phyloP scores from a whole-genome alignment of 2,113 vertebrate species.

The Oreochromis niloticus region DNA sequence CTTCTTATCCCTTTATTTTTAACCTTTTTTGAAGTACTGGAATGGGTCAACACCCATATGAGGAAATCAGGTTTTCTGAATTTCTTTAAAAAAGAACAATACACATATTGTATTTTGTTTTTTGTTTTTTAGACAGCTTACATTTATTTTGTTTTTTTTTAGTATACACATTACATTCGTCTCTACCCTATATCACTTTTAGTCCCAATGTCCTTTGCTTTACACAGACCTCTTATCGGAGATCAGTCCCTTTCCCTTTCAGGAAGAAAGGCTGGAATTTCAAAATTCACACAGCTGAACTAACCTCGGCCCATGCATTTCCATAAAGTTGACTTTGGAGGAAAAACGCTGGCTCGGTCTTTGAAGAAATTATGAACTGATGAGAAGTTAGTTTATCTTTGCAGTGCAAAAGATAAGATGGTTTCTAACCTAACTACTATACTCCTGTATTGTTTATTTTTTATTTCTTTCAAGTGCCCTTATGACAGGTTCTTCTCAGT shows the following conservation, averaged over 20 bases:
- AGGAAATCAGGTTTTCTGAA: background rate
- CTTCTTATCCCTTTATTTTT: background rate
- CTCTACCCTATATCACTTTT: slow-evolving; percentile 7
- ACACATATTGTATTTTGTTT: background rate
- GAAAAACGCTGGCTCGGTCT: slow-evolving; percentile 81
- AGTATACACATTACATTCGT: background rate
- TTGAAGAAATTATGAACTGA: slow-evolving; percentile 74
- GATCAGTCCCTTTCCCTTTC: slow-evolving; percentile 53
- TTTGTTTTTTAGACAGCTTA: background rate
- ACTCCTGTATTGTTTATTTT: slow-evolving; percentile 32
- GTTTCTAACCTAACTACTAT: slow-evolving; percentile 66
- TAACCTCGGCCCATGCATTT: slow-evolving; percentile 8
- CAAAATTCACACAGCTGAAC: slow-evolving; percentile 1
- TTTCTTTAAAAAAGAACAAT: background rate
- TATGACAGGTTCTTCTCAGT: slow-evolving; percentile 14
- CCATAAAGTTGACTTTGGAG: slow-evolving; percentile 46
- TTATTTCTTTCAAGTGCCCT: slow-evolving; percentile 4
- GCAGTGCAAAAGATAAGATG: slow-evolving; percentile 78
- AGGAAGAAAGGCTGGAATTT: slow-evolving; percentile 78
- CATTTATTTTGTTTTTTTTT: background rate
- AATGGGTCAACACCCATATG: background rate
- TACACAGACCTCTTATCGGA: slow-evolving; percentile 38
- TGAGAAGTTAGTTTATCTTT: slow-evolving; percentile 72
- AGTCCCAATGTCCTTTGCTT: slow-evolving; percentile 43
- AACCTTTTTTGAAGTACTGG: background rate